phyloP scores from a whole-genome alignment of 2,797 vertebrate species.

The Malurus leucopterus region DNA sequence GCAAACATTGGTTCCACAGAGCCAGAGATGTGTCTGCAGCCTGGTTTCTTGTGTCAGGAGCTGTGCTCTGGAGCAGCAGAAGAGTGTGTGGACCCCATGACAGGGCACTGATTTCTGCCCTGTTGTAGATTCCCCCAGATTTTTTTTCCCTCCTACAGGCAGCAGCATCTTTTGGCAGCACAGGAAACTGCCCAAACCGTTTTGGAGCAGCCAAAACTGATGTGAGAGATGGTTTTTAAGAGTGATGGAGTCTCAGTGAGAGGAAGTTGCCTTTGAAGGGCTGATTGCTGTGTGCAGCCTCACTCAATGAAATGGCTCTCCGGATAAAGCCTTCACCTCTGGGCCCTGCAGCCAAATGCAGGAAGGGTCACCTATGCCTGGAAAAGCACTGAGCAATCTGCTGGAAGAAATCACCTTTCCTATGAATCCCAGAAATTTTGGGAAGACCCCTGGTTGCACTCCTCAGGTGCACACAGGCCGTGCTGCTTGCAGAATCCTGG shows the following conservation, averaged over 20 bases:
- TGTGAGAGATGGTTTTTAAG: background rate
- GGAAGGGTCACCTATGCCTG: fast-evolving
- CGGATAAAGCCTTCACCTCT: background rate
- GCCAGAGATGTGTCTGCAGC: background rate
- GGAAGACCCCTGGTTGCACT: background rate
- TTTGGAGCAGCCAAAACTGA: background rate
- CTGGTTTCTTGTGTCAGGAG: background rate
- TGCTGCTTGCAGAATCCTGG: background rate
- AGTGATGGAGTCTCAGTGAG: background rate
- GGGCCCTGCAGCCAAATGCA: background rate
- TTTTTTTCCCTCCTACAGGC: background rate
- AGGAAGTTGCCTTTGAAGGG: background rate
- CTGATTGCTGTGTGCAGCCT: background rate
- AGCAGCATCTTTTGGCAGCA: background rate
- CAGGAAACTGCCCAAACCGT: background rate
- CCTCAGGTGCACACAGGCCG: background rate
- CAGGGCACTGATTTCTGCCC: background rate
- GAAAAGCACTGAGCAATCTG: background rate
- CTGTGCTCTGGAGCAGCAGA: background rate
- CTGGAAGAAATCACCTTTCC: background rate
- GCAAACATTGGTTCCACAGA: background rate
- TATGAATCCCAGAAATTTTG: background rate
- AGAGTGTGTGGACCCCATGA: background rate
- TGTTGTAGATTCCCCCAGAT: background rate
- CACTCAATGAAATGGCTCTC: background rate